Conservation (phyloP, 2,888 invertebrate genomes). For the Cinara cedri region DNA sequence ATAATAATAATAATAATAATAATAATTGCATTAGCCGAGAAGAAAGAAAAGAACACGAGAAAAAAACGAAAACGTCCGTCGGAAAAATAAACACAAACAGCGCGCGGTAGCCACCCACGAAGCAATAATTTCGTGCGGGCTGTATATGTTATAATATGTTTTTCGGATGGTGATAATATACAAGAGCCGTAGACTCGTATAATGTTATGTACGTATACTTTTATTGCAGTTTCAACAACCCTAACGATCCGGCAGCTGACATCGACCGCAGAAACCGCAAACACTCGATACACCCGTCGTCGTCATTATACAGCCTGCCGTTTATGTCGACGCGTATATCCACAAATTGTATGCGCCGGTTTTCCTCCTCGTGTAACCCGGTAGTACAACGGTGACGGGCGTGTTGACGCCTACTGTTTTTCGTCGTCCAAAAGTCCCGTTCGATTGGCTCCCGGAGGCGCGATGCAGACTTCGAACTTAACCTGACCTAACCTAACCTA, state of each 20-base stretch:
- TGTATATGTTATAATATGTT: no score
- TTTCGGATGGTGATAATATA: no score
- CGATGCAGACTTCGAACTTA: no score
- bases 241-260: slow-evolving; percentile 52
- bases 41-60: slow-evolving; percentile 13
- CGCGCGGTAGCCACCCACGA: slow-evolving; percentile 39
- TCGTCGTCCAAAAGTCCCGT: neutral
- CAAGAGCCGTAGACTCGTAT: no score
- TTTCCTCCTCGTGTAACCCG: no score
- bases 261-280: slow-evolving; percentile 40
- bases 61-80: slow-evolving; percentile 16
- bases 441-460: no score
- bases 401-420: slow-evolving; percentile 8
- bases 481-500: no score
- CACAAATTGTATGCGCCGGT: neutral
- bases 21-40: slow-evolving; percentile 28
- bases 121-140: slow-evolving; percentile 14
- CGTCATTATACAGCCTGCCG: slow-evolving; percentile 31
- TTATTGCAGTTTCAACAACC: slow-evolving; percentile 29
- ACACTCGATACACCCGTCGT: slow-evolving; percentile 21
- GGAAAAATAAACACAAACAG: slow-evolving; percentile 41
- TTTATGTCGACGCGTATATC: neutral
- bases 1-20: no score
- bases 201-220: neutral
- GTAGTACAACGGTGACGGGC: no score